Conservation (phyloP, 2,113 vertebrate genomes). For the Orthonyx spaldingii region DNA sequence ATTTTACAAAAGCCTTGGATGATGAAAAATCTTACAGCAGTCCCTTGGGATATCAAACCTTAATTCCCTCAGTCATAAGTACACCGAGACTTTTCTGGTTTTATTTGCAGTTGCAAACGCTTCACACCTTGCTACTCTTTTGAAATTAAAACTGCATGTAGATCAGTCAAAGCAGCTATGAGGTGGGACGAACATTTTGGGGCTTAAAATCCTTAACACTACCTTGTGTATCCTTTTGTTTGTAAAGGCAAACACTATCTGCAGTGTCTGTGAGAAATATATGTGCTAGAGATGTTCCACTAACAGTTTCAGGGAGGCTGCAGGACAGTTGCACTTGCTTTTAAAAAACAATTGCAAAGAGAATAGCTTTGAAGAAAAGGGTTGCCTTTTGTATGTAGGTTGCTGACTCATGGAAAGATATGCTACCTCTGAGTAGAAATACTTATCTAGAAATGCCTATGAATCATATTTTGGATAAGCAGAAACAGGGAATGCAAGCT, state of each 20-base stretch:
- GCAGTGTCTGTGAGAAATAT: background rate
- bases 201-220: background rate
- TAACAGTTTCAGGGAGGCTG: background rate
- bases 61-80: background rate
- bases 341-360: background rate
- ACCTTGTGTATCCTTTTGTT: background rate
- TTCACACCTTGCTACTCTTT: background rate
- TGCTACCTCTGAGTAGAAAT: background rate
- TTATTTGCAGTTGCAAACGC: background rate
- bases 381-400: background rate
- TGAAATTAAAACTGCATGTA: background rate
- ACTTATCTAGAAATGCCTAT: background rate
- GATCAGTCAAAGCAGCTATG: background rate
- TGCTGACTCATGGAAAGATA: background rate
- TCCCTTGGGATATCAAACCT: background rate
- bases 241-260: background rate
- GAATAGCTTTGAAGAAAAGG: background rate
- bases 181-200: background rate
- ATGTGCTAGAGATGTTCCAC: background rate
- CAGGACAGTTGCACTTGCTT: background rate
- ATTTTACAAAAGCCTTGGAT: background rate
- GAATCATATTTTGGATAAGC: background rate
- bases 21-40: background rate
- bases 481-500: background rate
- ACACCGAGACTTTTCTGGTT: background rate